Evolutionary conservation across 1,140 invertebrate species (phyloP).

Genomic region (Phocides pigmalion): DNA sequence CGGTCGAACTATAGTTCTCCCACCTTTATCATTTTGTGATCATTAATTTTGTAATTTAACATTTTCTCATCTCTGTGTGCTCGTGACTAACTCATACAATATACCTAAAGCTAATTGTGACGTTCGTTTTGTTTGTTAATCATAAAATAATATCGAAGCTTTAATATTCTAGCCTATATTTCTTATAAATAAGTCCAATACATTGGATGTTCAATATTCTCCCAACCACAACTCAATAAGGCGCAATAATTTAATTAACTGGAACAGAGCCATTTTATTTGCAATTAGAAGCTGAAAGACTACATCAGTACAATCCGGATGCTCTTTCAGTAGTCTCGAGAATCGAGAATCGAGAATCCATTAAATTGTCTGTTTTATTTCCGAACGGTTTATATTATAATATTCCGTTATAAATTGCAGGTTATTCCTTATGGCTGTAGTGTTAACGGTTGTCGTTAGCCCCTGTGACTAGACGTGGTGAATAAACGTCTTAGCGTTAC

Average conservation of each 20-base stretch:
- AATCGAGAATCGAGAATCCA: conserved; percentile 29
- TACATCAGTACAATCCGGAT: conserved; percentile 54
- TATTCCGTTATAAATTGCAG: conserved; percentile 52
- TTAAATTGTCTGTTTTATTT: conserved; percentile 63
- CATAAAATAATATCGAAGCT: not conserved
- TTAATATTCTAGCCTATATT: not conserved
- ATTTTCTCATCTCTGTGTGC: too few relatives aligned
- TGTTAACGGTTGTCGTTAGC: not conserved
- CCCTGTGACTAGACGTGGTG: not conserved
- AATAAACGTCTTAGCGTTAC: too few relatives aligned
- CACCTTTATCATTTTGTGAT: too few relatives aligned
- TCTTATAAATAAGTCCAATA: conserved; percentile 22
- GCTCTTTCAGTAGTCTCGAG: conserved; percentile 31
- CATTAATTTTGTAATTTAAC: too few relatives aligned
- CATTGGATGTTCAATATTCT: conserved; percentile 33
- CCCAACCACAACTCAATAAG: conserved; percentile 38
- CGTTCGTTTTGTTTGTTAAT: too few relatives aligned
- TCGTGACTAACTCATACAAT: too few relatives aligned
- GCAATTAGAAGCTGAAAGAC: conserved; percentile 57
- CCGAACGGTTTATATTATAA: conserved; percentile 57
- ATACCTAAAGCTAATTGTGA: too few relatives aligned
- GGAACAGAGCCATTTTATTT: conserved; percentile 54
- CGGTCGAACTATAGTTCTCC: too few relatives aligned
- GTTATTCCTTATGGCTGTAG: conserved; percentile 42
- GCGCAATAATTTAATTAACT: conserved; percentile 57